Conservation (phyloP, 1,140 invertebrate species). For the Elymnias hypermnestra region DNA sequence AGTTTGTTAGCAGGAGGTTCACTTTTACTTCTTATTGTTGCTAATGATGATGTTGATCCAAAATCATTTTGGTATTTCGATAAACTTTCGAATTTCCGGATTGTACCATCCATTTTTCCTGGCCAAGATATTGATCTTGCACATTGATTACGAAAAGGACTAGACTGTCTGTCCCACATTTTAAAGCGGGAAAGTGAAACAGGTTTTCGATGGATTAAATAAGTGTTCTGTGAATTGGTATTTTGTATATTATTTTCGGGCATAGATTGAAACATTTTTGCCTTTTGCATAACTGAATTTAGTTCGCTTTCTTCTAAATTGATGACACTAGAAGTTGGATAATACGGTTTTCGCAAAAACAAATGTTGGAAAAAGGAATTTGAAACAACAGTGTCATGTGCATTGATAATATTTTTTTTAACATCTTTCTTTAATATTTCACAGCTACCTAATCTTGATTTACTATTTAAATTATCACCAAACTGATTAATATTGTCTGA, state of each 20-base stretch:
- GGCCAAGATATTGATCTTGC: constrained; percentile 71
- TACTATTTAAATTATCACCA: constrained; percentile 32
- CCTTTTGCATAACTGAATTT: constrained; percentile 78
- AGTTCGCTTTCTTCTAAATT: constrained; percentile 60
- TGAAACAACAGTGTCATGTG: constrained; percentile 76
- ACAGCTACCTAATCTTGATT: constrained; percentile 28
- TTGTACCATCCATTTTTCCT: constrained; percentile 56
- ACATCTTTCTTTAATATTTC: constrained; percentile 26
- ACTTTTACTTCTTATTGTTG: constrained; percentile 73
- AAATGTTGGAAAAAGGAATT: constrained; percentile 84
- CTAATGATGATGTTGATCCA: constrained; percentile 54
- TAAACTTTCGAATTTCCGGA: constrained; percentile 63
- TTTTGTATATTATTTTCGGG: constrained; percentile 47
- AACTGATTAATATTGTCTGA: constrained; percentile 40
- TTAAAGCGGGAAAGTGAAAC: constrained; percentile 84
- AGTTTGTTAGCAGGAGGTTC: constrained; percentile 62
- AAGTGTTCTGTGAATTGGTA: constrained; percentile 77
- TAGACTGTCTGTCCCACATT: constrained; percentile 78
- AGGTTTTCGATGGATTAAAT: constrained; percentile 81
- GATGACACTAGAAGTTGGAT: constrained; percentile 33
- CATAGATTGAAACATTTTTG: constrained; percentile 78
- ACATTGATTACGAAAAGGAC: constrained; percentile 36
- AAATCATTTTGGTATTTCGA: constrained; percentile 45
- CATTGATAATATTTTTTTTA: constrained; percentile 73
- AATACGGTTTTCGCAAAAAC: constrained; percentile 75